Evolutionary conservation across 2,888 invertebrate genomes (phyloP).

Genomic region (Operophtera brumata): DNA sequence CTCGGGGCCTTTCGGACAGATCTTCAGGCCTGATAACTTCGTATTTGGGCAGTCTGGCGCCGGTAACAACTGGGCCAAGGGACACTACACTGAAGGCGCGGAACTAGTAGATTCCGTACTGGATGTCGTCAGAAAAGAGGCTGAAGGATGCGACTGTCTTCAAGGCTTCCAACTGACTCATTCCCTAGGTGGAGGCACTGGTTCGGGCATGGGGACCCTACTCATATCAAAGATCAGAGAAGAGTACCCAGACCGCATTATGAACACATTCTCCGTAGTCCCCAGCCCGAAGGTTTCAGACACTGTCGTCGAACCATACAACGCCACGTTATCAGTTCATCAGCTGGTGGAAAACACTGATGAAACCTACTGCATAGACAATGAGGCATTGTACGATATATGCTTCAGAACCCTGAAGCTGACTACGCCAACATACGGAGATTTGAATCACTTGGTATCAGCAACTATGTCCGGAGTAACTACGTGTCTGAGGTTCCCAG

Average conservation of each 20-base stretch:
- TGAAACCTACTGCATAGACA: slow-evolving; percentile 85
- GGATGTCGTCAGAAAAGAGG: slow-evolving; percentile 81
- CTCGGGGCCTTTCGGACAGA: slow-evolving; percentile 84
- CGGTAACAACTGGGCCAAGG: slow-evolving; percentile 82
- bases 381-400: slow-evolving; percentile 89
- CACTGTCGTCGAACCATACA: slow-evolving; percentile 84
- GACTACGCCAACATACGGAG: slow-evolving; percentile 88
- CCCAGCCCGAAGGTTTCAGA: slow-evolving; percentile 89
- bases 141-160: slow-evolving; percentile 85
- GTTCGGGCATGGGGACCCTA: slow-evolving; percentile 87
- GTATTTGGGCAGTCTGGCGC: slow-evolving; percentile 83
- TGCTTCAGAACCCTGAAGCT: slow-evolving; percentile 88
- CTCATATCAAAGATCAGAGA: slow-evolving; percentile 86
- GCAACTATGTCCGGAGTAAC: slow-evolving; percentile 73
- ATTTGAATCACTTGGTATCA: slow-evolving; percentile 82
- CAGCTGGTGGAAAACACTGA: slow-evolving; percentile 86
- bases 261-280: slow-evolving; percentile 86
- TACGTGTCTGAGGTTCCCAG: slow-evolving; percentile 69
- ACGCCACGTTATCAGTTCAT: slow-evolving; percentile 84
- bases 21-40: slow-evolving; percentile 88
- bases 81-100: slow-evolving; percentile 85
- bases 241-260: slow-evolving; percentile 87
- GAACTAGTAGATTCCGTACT: slow-evolving; percentile 82
- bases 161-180: slow-evolving; percentile 84
- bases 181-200: slow-evolving; percentile 88